These are phyloP conservation scores for Halcyon smyrnensis DNA, from an alignment of 2,797 vertebrate species.

Conservation along the genomic window DNA sequence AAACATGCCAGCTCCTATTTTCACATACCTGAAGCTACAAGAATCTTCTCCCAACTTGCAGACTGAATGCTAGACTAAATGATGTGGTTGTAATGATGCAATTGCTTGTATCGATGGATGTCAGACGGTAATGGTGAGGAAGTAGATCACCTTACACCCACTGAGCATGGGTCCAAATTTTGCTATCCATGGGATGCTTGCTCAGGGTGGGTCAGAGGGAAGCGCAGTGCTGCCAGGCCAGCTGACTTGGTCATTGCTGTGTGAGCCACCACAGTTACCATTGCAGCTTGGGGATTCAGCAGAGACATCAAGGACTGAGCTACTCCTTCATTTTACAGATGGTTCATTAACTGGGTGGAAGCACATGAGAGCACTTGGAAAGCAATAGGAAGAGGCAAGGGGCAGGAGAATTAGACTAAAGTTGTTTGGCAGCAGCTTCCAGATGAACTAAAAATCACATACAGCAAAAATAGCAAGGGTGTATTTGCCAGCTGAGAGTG, in stretches of 20 bases:
- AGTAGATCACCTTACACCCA: neutral
- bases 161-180: neutral
- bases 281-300: neutral
- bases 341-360: constrained; percentile 65
- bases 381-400: constrained; percentile 66
- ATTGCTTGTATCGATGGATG: neutral
- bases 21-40: constrained; percentile 45
- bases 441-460: constrained; percentile 69
- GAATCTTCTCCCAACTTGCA: constrained; percentile 28
- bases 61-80: neutral
- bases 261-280: neutral
- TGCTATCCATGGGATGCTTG: neutral
- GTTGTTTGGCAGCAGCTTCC: constrained; percentile 63
- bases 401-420: constrained; percentile 64
- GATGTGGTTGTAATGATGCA: neutral
- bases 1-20: neutral
- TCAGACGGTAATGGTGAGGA: neutral
- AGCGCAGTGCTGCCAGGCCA: neutral
- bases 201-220: fast-evolving
- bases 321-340: constrained; percentile 57
- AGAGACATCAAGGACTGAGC: constrained; percentile 19
- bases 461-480: constrained; percentile 65
- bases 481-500: constrained; percentile 64
- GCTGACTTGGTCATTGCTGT: neutral
- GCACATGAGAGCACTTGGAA: constrained; percentile 66